These are phyloP conservation scores for Sinocyclocheilus anshuiensis DNA, from an alignment of 2,113 vertebrate species.

Conservation along the genomic window DNA sequence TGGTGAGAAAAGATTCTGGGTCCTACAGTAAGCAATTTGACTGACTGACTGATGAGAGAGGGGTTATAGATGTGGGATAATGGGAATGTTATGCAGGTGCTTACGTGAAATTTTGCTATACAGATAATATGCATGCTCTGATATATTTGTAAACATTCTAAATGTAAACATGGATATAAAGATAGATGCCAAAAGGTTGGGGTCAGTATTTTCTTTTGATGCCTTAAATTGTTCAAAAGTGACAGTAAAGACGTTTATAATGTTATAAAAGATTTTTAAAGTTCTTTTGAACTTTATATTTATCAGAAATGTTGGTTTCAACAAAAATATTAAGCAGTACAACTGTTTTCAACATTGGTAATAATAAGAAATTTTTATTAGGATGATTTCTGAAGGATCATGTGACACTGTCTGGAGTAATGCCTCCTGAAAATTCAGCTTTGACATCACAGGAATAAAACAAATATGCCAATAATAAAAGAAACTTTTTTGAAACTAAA, in stretches of 20 bases:
- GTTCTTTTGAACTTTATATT: no score
- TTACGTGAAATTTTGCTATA: not conserved
- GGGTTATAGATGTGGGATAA: not conserved
- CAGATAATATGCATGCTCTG: not conserved
- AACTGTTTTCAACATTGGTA: not conserved
- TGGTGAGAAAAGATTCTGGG: slow-evolving; percentile 68
- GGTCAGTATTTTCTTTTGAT: not conserved
- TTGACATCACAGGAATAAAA: not conserved
- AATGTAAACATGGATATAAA: not conserved
- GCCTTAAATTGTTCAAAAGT: not conserved
- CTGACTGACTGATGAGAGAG: not conserved
- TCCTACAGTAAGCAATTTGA: not conserved
- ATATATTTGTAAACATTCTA: not conserved
- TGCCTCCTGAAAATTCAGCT: not conserved
- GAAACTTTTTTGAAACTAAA: not conserved
- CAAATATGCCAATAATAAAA: no score
- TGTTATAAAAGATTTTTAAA: no score
- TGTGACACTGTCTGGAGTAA: not conserved
- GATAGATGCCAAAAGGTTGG: not conserved
- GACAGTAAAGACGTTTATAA: not conserved
- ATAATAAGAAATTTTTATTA: not conserved
- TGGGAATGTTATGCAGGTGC: not conserved
- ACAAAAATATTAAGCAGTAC: no score
- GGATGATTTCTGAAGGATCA: not conserved
- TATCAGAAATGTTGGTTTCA: no score